Conservation (phyloP, 30 jellyfish, hydroid and myxozoan genomes). For the Morbakka virulenta region DNA sequence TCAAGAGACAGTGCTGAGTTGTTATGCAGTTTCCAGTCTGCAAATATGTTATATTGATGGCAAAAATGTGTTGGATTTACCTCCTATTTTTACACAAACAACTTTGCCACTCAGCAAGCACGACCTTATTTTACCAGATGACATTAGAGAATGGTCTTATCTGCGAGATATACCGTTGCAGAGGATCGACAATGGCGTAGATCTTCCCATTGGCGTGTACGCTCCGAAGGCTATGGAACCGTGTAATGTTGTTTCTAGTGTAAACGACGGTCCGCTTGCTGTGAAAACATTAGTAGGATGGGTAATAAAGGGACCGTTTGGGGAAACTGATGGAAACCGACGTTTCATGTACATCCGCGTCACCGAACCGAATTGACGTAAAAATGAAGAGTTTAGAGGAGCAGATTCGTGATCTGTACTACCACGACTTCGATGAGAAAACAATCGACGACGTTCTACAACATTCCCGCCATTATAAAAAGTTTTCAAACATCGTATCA, state of each 20-base stretch:
- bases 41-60: not conserved
- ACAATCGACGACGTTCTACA: not conserved
- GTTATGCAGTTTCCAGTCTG: conserved; percentile 1
- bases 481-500: not conserved
- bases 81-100: not conserved
- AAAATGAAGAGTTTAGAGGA: too few relatives aligned
- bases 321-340: not conserved
- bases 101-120: not conserved
- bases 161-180: conserved; percentile 4
- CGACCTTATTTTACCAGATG: conserved; percentile 10
- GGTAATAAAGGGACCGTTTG: conserved; percentile 55
- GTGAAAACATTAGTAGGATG: conserved; percentile 50
- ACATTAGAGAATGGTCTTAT: conserved; percentile 1
- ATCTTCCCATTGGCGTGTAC: conserved; percentile 24
- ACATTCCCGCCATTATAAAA: conserved; percentile 33
- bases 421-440: conserved; percentile 30
- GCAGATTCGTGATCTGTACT: too few relatives aligned
- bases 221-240: conserved; percentile 59
- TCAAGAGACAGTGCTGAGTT: not conserved
- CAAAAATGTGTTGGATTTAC: not conserved
- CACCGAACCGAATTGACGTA: too few relatives aligned
- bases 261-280: conserved; percentile 53
- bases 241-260: not conserved
- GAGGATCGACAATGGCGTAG: not conserved
- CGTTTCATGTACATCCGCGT: too few relatives aligned